phyloP scores from a whole-genome alignment of 2,797 vertebrate genomes.

The Ctenopoma multispine region DNA sequence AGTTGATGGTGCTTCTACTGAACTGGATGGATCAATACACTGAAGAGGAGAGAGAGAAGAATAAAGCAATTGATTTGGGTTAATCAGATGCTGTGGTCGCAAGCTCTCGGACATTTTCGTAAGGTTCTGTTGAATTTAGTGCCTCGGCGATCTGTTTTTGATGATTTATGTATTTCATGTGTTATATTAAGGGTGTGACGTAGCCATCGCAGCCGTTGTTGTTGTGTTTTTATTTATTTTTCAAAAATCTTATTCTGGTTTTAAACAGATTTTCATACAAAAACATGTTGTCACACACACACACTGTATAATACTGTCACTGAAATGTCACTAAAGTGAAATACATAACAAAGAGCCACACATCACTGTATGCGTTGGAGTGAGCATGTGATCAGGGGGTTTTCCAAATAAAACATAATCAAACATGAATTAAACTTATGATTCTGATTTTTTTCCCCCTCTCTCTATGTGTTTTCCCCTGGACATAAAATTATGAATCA shows the following conservation, averaged over 20 bases:
- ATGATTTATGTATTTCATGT: slow-evolving; percentile 14
- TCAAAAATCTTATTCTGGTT: slow-evolving; percentile 10
- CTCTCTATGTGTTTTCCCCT: neutral
- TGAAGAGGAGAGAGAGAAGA: slow-evolving; percentile 17
- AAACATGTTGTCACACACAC: slow-evolving; percentile 18
- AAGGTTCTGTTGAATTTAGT: slow-evolving; percentile 43
- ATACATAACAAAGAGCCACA: slow-evolving; percentile 39
- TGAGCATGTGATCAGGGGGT: slow-evolving; percentile 50
- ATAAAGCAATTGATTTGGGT: slow-evolving; percentile 9
- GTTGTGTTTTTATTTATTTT: slow-evolving; percentile 57
- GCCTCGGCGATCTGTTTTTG: slow-evolving; percentile 56
- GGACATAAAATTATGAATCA: slow-evolving; percentile 19
- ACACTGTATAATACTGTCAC: slow-evolving; percentile 48
- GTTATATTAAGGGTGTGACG: slow-evolving; percentile 6
- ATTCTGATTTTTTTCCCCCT: neutral
- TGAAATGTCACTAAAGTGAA: slow-evolving; percentile 33
- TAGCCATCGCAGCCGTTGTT: slow-evolving; percentile 22
- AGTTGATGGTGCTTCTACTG: slow-evolving; percentile 47
- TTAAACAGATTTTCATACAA: slow-evolving; percentile 27
- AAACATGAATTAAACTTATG: slow-evolving; percentile 9
- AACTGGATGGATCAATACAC: slow-evolving; percentile 48
- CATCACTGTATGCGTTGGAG: slow-evolving; percentile 32
- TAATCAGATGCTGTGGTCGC: slow-evolving; percentile 28
- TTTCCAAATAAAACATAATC: slow-evolving; percentile 60
- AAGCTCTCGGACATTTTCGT: slow-evolving; percentile 39